Evolutionary conservation across 2,113 vertebrate genomes (phyloP).

Genomic region (Cyphomyrus discorhynchus): DNA sequence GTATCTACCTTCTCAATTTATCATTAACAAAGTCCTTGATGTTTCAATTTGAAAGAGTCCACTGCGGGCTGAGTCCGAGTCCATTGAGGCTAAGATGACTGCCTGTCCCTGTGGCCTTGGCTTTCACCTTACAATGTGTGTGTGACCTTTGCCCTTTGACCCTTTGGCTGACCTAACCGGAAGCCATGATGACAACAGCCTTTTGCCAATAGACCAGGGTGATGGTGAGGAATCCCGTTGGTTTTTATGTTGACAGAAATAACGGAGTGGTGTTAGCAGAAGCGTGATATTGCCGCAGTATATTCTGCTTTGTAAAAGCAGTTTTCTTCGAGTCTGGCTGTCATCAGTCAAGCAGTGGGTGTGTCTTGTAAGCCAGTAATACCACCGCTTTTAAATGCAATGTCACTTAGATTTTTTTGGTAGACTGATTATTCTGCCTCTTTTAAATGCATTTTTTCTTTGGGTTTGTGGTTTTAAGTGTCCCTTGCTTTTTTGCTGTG

Average conservation of each 20-base stretch:
- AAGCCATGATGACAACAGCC: constrained; percentile 99
- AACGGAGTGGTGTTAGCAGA: constrained; percentile 73
- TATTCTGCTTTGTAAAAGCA: constrained; percentile 39
- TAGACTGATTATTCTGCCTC: constrained; percentile 7
- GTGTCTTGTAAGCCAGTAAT: constrained; percentile 18
- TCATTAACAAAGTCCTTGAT: constrained; percentile 99
- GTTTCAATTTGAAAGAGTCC: constrained; percentile 99
- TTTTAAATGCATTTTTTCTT: background rate
- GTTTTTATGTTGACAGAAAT: constrained; percentile 85
- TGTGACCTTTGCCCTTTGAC: constrained; percentile 99
- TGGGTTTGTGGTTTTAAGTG: background rate
- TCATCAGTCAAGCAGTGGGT: constrained; percentile 29
- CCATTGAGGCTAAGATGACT: constrained; percentile 99
- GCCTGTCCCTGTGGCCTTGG: constrained; percentile 99
- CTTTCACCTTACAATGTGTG: constrained; percentile 99
- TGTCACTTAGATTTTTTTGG: background rate
- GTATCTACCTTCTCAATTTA: constrained; percentile 74
- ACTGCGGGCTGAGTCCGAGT: constrained; percentile 96
- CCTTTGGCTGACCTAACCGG: constrained; percentile 99
- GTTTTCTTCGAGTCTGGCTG: constrained; percentile 34
- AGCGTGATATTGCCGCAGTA: constrained; percentile 41
- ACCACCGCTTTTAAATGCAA: background rate
- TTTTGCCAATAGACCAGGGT: constrained; percentile 99
- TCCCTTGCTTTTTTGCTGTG: background rate
- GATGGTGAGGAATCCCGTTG: constrained; percentile 99